Conservation (phyloP, 2,113 vertebrate genomes). For the Alectura lathami region DNA sequence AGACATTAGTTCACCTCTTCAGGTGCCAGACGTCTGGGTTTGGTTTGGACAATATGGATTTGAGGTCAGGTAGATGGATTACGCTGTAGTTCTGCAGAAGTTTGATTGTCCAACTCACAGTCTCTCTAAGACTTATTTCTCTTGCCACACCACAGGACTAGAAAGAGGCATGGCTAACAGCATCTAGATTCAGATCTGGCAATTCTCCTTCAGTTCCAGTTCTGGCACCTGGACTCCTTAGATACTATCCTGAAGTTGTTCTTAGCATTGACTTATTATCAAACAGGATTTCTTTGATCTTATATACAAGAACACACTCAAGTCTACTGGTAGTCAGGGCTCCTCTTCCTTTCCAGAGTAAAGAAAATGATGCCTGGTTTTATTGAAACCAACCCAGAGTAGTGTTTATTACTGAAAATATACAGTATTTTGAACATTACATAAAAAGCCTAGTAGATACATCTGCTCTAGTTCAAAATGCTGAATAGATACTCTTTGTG, state of each 20-base stretch:
- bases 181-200: background rate
- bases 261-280: background rate
- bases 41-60: background rate
- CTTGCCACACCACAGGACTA: background rate
- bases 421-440: conserved; percentile 68
- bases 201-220: background rate
- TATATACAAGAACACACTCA: background rate
- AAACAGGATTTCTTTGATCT: background rate
- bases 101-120: background rate
- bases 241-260: background rate
- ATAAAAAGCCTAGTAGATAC: conserved; percentile 67
- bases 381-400: conserved; percentile 69
- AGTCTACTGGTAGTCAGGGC: background rate
- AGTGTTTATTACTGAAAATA: conserved; percentile 77
- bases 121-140: background rate
- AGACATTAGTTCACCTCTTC: background rate
- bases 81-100: background rate
- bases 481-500: conserved; percentile 24
- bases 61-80: background rate
- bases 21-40: background rate
- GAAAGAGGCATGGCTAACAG: background rate
- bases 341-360: background rate
- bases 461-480: conserved; percentile 43
- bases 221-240: background rate
- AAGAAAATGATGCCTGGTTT: conserved; percentile 7